Percentiles rank a stretch among this genome's conserved stretches.
Evolutionary conservation across 2,113 vertebrate species (phyloP).

Genomic region (Eurypyga helias): DNA sequence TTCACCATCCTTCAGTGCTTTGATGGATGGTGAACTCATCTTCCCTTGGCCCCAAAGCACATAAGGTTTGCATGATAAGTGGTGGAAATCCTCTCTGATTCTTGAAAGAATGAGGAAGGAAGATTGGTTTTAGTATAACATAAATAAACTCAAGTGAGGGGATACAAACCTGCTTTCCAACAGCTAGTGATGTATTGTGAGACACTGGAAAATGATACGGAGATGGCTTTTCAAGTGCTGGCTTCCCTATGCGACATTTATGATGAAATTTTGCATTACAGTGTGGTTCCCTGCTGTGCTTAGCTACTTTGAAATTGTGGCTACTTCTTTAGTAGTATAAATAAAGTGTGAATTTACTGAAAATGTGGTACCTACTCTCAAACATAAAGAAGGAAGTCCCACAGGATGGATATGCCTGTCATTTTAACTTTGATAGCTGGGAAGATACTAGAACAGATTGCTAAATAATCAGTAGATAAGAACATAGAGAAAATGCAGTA

Average conservation of each 20-base stretch:
- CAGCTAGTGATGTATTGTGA: background rate
- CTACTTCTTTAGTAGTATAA: background rate
- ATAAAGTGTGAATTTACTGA: background rate
- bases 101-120: background rate
- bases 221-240: background rate
- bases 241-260: background rate
- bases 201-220: background rate
- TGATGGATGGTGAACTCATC: background rate
- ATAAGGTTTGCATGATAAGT: background rate
- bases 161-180: background rate
- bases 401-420: background rate
- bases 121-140: background rate
- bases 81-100: background rate
- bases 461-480: background rate
- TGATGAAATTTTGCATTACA: background rate
- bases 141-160: background rate
- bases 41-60: background rate
- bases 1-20: background rate
- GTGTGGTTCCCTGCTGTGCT: background rate
- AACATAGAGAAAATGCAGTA: background rate
- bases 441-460: background rate
- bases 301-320: background rate
- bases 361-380: background rate
- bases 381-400: background rate
- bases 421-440: background rate